These are phyloP conservation scores for Megalops cyprinoides DNA, from an alignment of 2,797 vertebrate species.

Conservation along the genomic window DNA sequence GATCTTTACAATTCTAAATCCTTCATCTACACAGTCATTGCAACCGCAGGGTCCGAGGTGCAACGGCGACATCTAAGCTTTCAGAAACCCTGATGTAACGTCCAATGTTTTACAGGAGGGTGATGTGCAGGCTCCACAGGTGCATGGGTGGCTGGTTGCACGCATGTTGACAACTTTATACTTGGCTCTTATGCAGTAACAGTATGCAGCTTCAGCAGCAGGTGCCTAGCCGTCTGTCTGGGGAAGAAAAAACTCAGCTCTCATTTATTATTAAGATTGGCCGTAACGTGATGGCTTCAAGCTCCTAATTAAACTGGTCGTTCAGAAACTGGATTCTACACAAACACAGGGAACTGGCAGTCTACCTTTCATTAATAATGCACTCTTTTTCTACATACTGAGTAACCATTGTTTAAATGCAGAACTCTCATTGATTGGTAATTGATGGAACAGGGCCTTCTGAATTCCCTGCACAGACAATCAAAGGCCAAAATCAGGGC, in stretches of 20 bases:
- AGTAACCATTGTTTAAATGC: conserved; percentile 24
- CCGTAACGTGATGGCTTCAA: conserved; percentile 38
- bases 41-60: background rate
- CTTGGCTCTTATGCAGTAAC: background rate
- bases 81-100: background rate
- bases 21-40: too few species aligned
- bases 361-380: conserved; percentile 45
- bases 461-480: background rate
- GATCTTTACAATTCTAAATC: too few species aligned
- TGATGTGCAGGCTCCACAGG: background rate
- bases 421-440: conserved; percentile 1
- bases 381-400: conserved; percentile 31
- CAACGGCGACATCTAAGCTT: background rate
- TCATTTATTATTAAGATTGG: conserved; percentile 53
- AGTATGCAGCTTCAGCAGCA: background rate
- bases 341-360: conserved; percentile 38
- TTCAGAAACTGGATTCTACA: conserved; percentile 52
- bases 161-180: background rate
- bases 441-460: conserved; percentile 6
- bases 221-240: background rate
- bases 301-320: conserved; percentile 41
- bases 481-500: background rate
- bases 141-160: background rate
- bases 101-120: background rate
- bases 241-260: conserved; percentile 30